Conservation (phyloP, 1,140 invertebrate genomes). For the Caerostris darwini region DNA sequence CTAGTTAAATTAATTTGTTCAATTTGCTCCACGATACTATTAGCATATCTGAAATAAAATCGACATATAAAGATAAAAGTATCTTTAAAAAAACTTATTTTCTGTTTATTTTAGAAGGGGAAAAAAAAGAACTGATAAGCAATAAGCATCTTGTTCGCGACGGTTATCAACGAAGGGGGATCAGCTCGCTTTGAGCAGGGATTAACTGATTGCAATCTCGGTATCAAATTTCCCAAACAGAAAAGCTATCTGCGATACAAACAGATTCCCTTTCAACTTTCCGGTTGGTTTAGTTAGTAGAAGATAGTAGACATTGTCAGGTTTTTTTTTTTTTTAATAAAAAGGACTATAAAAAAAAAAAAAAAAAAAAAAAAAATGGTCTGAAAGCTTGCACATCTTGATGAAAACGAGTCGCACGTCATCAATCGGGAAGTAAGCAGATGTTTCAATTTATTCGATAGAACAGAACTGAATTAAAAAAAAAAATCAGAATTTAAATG, state of each 20-base stretch:
- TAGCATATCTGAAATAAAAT: too few relatives aligned
- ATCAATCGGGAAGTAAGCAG: not conserved
- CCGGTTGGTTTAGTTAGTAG: not conserved
- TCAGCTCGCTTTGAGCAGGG: not conserved
- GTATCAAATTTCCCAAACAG: conserved; percentile 17
- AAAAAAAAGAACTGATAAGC: too few relatives aligned
- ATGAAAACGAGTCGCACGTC: not conserved
- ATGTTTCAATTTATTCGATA: not conserved
- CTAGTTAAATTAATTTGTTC: too few relatives aligned
- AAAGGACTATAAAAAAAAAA: not conserved
- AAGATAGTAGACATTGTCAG: not conserved
- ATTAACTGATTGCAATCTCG: not conserved
- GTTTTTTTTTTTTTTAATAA: not conserved
- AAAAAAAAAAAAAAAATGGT: not conserved
- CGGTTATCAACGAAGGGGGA: not conserved
- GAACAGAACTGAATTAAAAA: not conserved
- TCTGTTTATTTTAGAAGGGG: too few relatives aligned
- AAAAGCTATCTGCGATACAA: conserved; percentile 10
- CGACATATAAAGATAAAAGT: too few relatives aligned
- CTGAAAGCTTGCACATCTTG: not conserved
- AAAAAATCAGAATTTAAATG: not conserved
- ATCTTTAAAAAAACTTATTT: too few relatives aligned
- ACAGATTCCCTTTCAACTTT: not conserved
- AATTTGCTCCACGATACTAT: too few relatives aligned
- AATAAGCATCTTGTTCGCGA: not conserved